Conservation (phyloP, 1,140 invertebrate species). For the Glossosoma conforme region DNA sequence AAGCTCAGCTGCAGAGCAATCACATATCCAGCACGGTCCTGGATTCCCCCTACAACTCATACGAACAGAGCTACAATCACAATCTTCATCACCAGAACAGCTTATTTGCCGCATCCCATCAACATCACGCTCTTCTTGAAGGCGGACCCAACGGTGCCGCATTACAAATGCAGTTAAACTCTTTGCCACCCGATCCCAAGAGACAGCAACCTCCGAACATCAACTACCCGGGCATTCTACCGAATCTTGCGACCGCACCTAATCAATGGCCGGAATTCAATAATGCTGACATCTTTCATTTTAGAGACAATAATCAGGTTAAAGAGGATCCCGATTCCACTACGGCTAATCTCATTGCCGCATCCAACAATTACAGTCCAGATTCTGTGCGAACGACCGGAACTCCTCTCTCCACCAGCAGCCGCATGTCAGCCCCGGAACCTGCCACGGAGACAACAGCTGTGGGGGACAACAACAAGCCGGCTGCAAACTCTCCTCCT, state of each 20-base stretch:
- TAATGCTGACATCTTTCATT: slow-evolving; percentile 40
- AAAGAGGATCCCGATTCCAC: slow-evolving; percentile 66
- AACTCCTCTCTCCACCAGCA: slow-evolving; percentile 26
- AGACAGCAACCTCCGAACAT: slow-evolving; percentile 27
- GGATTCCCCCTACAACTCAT: slow-evolving; percentile 62
- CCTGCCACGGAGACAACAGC: slow-evolving; percentile 13
- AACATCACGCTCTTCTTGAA: slow-evolving; percentile 37
- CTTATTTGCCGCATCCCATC: slow-evolving; percentile 40
- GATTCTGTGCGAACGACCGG: slow-evolving; percentile 35
- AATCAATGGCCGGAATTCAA: slow-evolving; percentile 54
- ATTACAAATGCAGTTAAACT: slow-evolving; percentile 35
- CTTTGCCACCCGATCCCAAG: slow-evolving; percentile 38
- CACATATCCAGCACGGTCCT: slow-evolving; percentile 76
- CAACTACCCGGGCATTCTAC: slow-evolving; percentile 32
- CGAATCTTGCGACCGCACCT: slow-evolving; percentile 40
- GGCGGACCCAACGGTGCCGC: too few species aligned
- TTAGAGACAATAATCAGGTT: slow-evolving; percentile 39
- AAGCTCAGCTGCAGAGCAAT: slow-evolving; percentile 72
- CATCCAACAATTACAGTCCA: slow-evolving; percentile 47
- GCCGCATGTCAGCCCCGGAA: slow-evolving; percentile 19
- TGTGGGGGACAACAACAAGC: slow-evolving; percentile 16
- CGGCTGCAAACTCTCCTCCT: slow-evolving; percentile 12
- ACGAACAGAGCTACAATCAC: slow-evolving; percentile 45
- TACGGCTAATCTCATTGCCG: slow-evolving; percentile 48
- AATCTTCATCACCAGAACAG: slow-evolving; percentile 44